Conservation (phyloP, 2,113 vertebrate genomes). For the Tringa solitaria region DNA sequence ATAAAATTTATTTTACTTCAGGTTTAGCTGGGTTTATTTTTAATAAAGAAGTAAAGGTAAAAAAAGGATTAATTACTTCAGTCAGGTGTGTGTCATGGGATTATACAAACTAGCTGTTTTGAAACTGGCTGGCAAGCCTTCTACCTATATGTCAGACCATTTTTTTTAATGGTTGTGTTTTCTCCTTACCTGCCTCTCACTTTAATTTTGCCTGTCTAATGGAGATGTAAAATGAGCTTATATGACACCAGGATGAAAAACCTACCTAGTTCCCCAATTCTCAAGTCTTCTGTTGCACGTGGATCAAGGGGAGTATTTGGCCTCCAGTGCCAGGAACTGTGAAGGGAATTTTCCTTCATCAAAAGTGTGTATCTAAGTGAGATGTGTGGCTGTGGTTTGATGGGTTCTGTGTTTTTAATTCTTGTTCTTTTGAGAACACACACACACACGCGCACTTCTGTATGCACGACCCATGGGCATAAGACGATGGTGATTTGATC, state of each 20-base stretch:
- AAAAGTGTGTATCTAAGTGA: background rate
- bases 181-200: background rate
- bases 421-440: background rate
- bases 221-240: background rate
- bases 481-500: background rate
- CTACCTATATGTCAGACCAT: background rate
- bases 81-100: background rate
- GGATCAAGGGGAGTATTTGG: background rate
- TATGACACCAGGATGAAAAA: background rate
- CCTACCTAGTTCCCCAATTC: background rate
- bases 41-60: background rate
- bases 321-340: background rate
- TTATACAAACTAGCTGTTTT: background rate
- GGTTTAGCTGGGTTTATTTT: background rate
- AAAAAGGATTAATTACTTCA: background rate
- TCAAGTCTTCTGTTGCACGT: background rate
- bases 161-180: background rate
- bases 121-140: background rate
- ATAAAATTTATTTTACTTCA: background rate
- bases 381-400: background rate
- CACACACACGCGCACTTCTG: background rate
- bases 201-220: background rate
- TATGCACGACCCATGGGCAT: background rate
- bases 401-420: background rate
- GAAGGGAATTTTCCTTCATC: background rate